A percentile compares a stretch with the other conserved stretches of the same genome.
Conservation (phyloP, 1,140 invertebrate genomes). For the Calliopsis andreniformis region DNA sequence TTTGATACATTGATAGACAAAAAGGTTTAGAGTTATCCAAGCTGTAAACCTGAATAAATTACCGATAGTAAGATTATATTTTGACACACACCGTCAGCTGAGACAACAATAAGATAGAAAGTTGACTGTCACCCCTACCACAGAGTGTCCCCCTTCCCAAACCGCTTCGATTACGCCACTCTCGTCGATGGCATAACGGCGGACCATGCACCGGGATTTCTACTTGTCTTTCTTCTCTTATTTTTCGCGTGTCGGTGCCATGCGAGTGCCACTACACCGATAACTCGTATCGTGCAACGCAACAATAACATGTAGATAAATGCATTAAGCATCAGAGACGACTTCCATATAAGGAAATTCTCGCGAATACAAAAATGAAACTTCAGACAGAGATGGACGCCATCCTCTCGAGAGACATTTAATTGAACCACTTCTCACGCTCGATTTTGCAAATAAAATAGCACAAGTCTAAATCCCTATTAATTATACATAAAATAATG, state of each 20-base stretch:
- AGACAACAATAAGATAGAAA: slow-evolving; percentile 21
- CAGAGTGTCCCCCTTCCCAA: not conserved
- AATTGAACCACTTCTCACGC: no score
- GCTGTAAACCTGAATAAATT: no score
- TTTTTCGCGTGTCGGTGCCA: slow-evolving; percentile 18
- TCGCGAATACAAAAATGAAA: no score
- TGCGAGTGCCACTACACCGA: not conserved
- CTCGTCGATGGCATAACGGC: slow-evolving; percentile 33
- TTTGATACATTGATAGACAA: no score
- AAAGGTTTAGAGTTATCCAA: no score
- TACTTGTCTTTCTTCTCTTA: slow-evolving; percentile 35
- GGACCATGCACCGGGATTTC: slow-evolving; percentile 32
- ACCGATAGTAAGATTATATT: no score
- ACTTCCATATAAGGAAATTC: no score
- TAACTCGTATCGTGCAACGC: not conserved
- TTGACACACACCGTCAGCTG: not conserved
- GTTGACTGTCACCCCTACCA: not conserved
- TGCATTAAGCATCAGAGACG: not conserved
- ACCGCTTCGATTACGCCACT: slow-evolving; percentile 24
- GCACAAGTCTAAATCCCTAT: no score
- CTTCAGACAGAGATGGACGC: no score
- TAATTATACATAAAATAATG: no score
- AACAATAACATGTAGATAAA: not conserved
- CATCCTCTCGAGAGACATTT: no score
- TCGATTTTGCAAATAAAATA: no score